Evolutionary conservation across 2,888 invertebrate species (phyloP), one percentile per base, ranked within the genome.

Genomic region (Apomyelois bistriatella): DNA sequence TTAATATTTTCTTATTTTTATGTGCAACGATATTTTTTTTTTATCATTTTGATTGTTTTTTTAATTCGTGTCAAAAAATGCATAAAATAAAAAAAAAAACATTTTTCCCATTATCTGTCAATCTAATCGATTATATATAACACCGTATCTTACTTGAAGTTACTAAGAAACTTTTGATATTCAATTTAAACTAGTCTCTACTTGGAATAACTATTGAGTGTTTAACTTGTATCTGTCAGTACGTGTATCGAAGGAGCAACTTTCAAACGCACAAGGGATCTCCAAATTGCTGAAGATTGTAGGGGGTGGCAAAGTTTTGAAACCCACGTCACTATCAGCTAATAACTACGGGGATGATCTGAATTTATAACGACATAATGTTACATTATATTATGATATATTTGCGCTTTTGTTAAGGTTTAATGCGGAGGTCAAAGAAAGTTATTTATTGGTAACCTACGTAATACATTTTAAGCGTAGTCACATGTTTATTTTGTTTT

Each of bases 301-400:
- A 62, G 68, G 68, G 68, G 68, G 69, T 61, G 70, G 72, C 62
- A 70, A 85, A 86, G 79, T 88, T 87, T 80, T 79, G 82, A 83
- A 79, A 82, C 72, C 74, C 75, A 78, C 74, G 85, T 86, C 86
- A 87, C 85, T 86, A 85, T 83, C 87, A 85, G 83, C 77, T 83
- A 84, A 81, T 84, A 80, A 76, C 74, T 72, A 67, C 62, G 66
- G 72, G 72, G 72, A 70, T 74, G 74, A 77, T 80, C 73, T 74
- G 78, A 82, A 82, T 82, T 75, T 74, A 70, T 74, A 80, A 79
- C 68, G 71, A 68, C 70, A 60, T 66, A 64, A 60, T 61, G 57
- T 59, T 61, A 56, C 46, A 59, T 43, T 51, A 35, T 50, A 12
- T 51, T 42, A 13, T 52, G 15, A 36, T 46, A 32, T 32, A 10